phyloP scores from a whole-genome alignment of 2,113 vertebrate species.

The Scomber japonicus region DNA sequence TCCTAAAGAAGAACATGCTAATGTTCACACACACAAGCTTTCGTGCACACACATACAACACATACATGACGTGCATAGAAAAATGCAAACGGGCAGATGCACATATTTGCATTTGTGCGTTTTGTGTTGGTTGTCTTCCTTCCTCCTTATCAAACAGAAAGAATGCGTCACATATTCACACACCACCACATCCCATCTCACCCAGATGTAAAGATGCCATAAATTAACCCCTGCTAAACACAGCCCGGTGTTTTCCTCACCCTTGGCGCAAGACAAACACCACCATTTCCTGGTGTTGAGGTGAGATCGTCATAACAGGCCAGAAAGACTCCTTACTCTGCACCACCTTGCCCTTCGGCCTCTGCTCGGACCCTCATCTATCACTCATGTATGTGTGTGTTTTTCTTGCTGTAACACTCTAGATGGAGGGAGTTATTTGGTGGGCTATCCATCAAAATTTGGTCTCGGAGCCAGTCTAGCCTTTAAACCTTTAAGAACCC shows the following conservation, averaged over 20 bases:
- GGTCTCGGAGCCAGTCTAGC: slow-evolving; percentile 9
- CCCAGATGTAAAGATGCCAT: slow-evolving; percentile 50
- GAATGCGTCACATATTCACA: not conserved
- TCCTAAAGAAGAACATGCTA: slow-evolving; percentile 51
- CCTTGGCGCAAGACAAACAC: slow-evolving; percentile 63
- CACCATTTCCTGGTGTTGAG: slow-evolving; percentile 60
- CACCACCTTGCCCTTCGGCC: slow-evolving; percentile 69
- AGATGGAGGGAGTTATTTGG: slow-evolving; percentile 52
- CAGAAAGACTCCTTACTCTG: slow-evolving; percentile 47
- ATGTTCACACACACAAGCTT: slow-evolving; percentile 43
- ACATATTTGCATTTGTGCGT: not conserved
- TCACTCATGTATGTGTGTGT: slow-evolving; percentile 65
- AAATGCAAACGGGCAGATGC: slow-evolving; percentile 9
- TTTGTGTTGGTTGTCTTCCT: not conserved
- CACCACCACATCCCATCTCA: not conserved
- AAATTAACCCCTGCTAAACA: slow-evolving; percentile 56
- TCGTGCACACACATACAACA: not conserved
- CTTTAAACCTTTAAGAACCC: slow-evolving; percentile 46
- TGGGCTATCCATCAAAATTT: slow-evolving; percentile 50
- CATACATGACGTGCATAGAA: not conserved
- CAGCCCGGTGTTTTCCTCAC: slow-evolving; percentile 60
- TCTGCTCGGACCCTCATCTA: slow-evolving; percentile 71
- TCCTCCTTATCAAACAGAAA: slow-evolving; percentile 1
- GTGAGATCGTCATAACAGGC: slow-evolving; percentile 51
- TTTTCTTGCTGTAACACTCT: slow-evolving; percentile 61